These are phyloP conservation scores for Oenanthe melanoleuca DNA, from an alignment of 2,113 vertebrate species.

Conservation along the genomic window DNA sequence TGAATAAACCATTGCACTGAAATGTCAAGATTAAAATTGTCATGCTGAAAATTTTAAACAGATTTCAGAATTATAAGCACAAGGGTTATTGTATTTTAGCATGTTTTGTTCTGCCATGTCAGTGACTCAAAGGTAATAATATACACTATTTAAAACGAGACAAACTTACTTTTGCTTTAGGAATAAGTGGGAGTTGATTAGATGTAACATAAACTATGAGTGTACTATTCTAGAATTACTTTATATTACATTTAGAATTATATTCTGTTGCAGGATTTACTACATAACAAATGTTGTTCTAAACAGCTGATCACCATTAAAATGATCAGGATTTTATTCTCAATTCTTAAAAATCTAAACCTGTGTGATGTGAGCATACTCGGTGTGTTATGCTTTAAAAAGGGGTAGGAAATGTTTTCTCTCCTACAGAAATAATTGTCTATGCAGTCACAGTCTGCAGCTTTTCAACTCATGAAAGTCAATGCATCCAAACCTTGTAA, in stretches of 20 bases:
- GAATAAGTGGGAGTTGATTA: background rate
- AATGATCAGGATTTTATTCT: background rate
- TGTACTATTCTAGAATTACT: background rate
- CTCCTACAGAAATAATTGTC: background rate
- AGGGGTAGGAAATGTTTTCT: background rate
- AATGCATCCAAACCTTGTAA: background rate
- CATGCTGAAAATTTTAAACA: background rate
- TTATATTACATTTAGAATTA: background rate
- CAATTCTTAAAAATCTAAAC: background rate
- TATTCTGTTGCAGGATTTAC: background rate
- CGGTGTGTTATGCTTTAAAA: background rate
- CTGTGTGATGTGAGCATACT: background rate
- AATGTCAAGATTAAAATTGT: slow-evolving; percentile 12
- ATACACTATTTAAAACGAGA: background rate
- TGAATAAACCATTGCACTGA: background rate
- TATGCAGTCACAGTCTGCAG: background rate
- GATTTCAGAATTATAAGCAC: background rate
- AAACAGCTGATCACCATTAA: background rate
- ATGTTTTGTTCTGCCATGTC: background rate
- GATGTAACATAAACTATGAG: background rate
- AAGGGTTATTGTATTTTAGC: background rate
- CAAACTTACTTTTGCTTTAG: background rate
- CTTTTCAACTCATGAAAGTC: background rate
- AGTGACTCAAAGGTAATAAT: background rate
- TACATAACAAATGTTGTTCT: background rate